Evolutionary conservation across 2,113 vertebrate species (phyloP), one percentile per base, ranked within the genome.

Genomic region (Piliocolobus tephrosceles): DNA sequence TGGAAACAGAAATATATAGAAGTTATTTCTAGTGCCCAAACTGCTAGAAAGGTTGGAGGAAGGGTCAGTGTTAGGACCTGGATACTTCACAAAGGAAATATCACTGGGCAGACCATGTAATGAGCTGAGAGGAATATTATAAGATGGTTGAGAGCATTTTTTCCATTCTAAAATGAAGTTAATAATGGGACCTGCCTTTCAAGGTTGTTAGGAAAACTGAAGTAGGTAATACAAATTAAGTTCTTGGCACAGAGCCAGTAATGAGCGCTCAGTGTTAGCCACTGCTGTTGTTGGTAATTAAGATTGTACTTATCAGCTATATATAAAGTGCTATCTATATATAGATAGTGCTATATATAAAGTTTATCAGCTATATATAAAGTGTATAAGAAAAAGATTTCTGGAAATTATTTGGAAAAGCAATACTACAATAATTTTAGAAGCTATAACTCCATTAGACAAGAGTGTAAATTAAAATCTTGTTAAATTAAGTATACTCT

Each of bases 71-170:
- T 3, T 9, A 30, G n/a, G 23, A 23, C 10, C 43, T 8, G 50
- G 32, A 4, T 5, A 22, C 43, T 7, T 57, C 68, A 68, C 32
- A 20, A 47, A 80, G 58, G 73, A 58, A 50, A 2, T n/a, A 16
- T 3, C 4, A 14, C 27, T 25, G 43, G 40, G 35, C 3, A 18
- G 64, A 45, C 38, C 17, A 47, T 1, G 70, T 10, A 35, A 47
- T 6, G 23, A 8, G 38, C 79, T 1, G 16, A 2, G 0, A 68
- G 20, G 38, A 20, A n/a, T 14, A 0, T 2, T 13, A 22, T 3
- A 38, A 1, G 0, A 32, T 50, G 55, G 66, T 64, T 83, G 85
- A 9, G 4, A 76, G 88, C 8, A 14, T 3, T 14, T 2, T 22
- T 84, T 50, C 82, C 5, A 11, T 30, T 30, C 55, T n/a, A 8